Evolutionary conservation across 2,797 vertebrate genomes (phyloP), one percentile per base, ranked within the genome.

Genomic region (Hypotaenidia philippensis): DNA sequence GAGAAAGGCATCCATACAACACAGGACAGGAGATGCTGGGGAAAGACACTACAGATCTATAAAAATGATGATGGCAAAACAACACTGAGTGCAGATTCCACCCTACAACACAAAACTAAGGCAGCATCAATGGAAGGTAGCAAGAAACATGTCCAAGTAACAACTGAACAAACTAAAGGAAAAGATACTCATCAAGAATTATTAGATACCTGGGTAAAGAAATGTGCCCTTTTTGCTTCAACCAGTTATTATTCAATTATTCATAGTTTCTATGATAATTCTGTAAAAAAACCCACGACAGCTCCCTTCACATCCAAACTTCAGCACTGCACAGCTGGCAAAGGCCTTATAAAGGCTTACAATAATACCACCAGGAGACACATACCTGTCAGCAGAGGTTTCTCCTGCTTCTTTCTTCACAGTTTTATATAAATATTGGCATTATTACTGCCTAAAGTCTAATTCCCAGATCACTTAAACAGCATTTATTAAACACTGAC

Each of bases 311-410:
- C 1, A n/a, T 56, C 50, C 45, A 11, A 60, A 56, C 25, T 63
- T 59, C 34, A 29, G 38, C 66, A 76, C 25, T 59, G 63, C 52
- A 79, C 66, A 74, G 10, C 60, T 75, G 69, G 53, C 52, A 63
- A 80, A 53, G 69, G 78, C 84, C 93, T 93, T 87, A 74, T 52
- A 92, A 94, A 95, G 79, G 89, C 91, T 83, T 23, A 87, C 59
- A 87, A 52, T 6, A 69, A n/a, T 8, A 52, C 80, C 4, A 3
- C 21, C 12, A 66, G 72, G 34, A 84, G 50, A 52, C 52, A 52
- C 1, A 0, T 31, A 79, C 26, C 31, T 26, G 31, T 70, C 75
- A 47, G 47, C 59, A 78, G 36, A 7, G 50, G 11, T 4, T 45
- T 26, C 26, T 36, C 31, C 68, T 32, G 26, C 44, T 64, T 63